A percentile compares a stretch with the other conserved stretches of the same genome.
These are phyloP conservation scores for Dendronephthya gigantea DNA, from an alignment of 64 coral and sea anemone genomes.

Conservation along the genomic window DNA sequence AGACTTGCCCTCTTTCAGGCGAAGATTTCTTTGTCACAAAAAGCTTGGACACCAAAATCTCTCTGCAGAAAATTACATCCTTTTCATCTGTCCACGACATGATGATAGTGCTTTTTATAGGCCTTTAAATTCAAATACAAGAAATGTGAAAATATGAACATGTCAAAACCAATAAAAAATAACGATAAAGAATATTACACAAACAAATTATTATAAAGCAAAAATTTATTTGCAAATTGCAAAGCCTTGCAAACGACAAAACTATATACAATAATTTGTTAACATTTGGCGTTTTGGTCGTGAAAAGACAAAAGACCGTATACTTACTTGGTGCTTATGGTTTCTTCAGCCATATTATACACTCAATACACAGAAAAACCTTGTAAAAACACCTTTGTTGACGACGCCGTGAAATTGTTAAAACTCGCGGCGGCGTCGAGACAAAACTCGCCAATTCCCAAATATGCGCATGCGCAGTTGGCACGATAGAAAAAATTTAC, in stretches of 20 bases:
- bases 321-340: constrained; percentile 15
- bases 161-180: not conserved
- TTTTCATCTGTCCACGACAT: constrained; percentile 22
- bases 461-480: not conserved
- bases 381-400: not conserved
- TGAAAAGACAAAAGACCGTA: not conserved
- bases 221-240: not conserved
- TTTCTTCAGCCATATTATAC: not conserved
- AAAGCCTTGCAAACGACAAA: not conserved
- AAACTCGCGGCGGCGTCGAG: not conserved
- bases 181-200: not conserved
- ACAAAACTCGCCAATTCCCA: not conserved
- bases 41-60: not conserved
- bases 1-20: constrained; percentile 18
- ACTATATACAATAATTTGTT: too few relatives aligned
- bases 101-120: not conserved
- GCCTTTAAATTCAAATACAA: not conserved
- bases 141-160: not conserved
- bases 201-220: constrained; percentile 3
- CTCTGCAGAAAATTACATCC: not conserved
- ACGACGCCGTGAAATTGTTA: not conserved
- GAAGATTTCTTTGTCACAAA: not conserved
- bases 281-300: not conserved
- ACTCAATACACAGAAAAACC: not conserved
- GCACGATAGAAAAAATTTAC: not conserved